Evolutionary conservation across 2,888 invertebrate genomes (phyloP), one percentile per base, ranked within the genome.

Genomic region (Cephonodes hylas): DNA sequence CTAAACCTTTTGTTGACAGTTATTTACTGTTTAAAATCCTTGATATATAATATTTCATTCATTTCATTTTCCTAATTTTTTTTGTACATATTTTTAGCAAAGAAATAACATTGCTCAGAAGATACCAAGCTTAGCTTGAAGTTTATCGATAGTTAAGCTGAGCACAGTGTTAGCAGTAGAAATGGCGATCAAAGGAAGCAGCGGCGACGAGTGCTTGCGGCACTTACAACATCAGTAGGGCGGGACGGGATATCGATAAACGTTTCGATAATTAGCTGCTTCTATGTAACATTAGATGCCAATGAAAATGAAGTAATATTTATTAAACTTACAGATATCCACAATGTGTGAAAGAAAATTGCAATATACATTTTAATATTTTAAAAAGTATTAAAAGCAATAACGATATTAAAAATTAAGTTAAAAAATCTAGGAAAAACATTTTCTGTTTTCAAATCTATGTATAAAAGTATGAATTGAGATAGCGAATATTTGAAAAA

Each of bases 151-250:
- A 31, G 15, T 31, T 8, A 53, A 53, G 53, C 53, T 53, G 7
- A 31, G 53, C 62, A 63, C 61, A 10, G 18, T 53, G 53, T 53
- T 53, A 53, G 53, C 53, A 53, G 27, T 31, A 18, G 18, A 27
- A 53, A 31, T 18, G 44, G 38, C 44, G 44, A 18, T 25, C 38
- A 38, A 53, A 75, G 75, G 83, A 83, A 84, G 89, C 88, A 82
- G 87, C 88, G 87, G 79, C 89, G 89, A 79, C 85, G 77, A 74
- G 85, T 77, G 79, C 72, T 68, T 65, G 68, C 70, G 69, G 69
- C 18, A 59, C 42, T 53, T 46, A 42, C 20, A 31, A 27, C 18
- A 18, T 38, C n/a, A 5, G n/a, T 38, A 3, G 31, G 15, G 31
- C 27, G 18, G 31, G 31, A 31, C 4, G 18, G 3, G 4, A 53